phyloP scores from a whole-genome alignment of 2,113 vertebrate species.

The Bos taurus region ARS-UCD2.0 NC_037333.1:107163501-107164000 shows the following conservation, averaged over 20 bases:
- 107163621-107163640: neutral
- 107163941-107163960: neutral
- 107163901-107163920: neutral
- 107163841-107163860: neutral
- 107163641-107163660: neutral
- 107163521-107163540: neutral
- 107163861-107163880: neutral
- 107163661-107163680: neutral
- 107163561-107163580: fast-evolving
- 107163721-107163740: neutral
- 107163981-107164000: neutral
- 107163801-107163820: neutral
- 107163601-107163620: neutral
- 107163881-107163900: neutral
- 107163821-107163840: neutral
- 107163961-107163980: neutral
- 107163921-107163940: neutral
- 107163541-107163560: too few species aligned
- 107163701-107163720: neutral
- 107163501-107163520: neutral
- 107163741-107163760: fast-evolving
- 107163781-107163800: neutral
- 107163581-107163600: neutral
- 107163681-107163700: neutral
- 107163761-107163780: fast-evolving